Conservation (phyloP, 2,113 vertebrate genomes). For the Xiphophorus hellerii region DNA sequence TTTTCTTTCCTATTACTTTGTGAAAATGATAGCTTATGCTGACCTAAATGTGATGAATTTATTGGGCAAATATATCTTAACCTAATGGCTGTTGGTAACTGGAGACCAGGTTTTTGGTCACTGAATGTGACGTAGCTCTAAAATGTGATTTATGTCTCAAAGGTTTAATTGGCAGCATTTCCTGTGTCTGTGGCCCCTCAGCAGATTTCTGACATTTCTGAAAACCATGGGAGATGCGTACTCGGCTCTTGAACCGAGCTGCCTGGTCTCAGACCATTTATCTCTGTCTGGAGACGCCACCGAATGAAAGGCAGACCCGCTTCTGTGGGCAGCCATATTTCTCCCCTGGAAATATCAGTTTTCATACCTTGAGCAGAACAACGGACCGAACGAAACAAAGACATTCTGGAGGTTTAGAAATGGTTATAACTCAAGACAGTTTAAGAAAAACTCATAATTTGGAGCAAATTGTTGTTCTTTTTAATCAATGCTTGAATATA, state of each 20-base stretch:
- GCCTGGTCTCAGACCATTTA: conserved; percentile 64
- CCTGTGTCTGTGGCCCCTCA: conserved; percentile 48
- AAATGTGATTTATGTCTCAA: conserved; percentile 75
- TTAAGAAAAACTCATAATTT: conserved; percentile 38
- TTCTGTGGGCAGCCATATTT: conserved; percentile 51
- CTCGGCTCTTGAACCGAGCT: conserved; percentile 56
- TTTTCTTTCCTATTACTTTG: conserved; percentile 1
- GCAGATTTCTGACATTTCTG: conserved; percentile 64
- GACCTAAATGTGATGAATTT: conserved; percentile 17
- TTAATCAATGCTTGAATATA: conserved; percentile 33
- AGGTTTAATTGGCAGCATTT: conserved; percentile 67
- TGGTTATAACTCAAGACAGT: conserved; percentile 9
- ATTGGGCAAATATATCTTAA: conserved; percentile 20
- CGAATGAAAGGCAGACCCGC: conserved; percentile 62
- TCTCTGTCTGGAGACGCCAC: conserved; percentile 57
- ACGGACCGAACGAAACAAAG: conserved; percentile 49
- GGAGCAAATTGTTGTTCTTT: conserved; percentile 37
- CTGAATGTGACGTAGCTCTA: conserved; percentile 60
- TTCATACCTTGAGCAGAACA: conserved; percentile 55
- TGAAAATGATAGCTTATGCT: conserved; percentile 35
- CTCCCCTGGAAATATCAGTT: conserved; percentile 67
- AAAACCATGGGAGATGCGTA: conserved; percentile 69
- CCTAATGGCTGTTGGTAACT: conserved; percentile 48
- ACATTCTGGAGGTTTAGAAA: conserved; percentile 17
- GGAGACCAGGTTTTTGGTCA: conserved; percentile 47